Evolutionary conservation across 2,113 vertebrate species (phyloP).

Genomic region (Hymenochirus boettgeri): DNA sequence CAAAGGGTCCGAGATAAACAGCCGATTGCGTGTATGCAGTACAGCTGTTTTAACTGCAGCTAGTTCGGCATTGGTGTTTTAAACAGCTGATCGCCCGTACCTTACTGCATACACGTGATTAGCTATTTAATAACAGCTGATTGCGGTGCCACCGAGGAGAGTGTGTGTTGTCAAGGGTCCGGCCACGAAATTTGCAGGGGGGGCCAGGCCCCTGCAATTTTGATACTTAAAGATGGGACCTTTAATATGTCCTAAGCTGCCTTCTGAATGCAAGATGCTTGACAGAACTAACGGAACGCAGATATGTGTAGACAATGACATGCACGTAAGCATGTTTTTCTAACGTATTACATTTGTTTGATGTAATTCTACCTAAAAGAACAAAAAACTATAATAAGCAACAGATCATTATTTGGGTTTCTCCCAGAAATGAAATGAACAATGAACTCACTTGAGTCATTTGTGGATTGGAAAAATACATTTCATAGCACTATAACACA

Average conservation of each 20-base stretch:
- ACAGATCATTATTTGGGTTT: slow-evolving; percentile 7
- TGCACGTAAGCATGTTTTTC: not conserved
- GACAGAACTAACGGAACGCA: not conserved
- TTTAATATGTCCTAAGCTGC: not conserved
- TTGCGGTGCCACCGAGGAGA: too few species aligned
- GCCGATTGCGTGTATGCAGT: too few species aligned
- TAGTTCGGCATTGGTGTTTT: too few species aligned
- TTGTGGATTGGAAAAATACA: not conserved
- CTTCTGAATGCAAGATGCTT: not conserved
- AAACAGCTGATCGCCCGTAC: too few species aligned
- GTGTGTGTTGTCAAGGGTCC: too few species aligned
- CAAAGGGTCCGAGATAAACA: too few species aligned
- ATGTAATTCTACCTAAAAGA: slow-evolving; percentile 4
- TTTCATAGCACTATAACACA: not conserved
- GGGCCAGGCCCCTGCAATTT: too few species aligned
- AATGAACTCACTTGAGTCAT: slow-evolving; percentile 5
- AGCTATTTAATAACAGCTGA: too few species aligned
- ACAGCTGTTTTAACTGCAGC: too few species aligned
- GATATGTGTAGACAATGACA: not conserved
- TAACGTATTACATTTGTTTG: not conserved
- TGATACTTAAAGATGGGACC: too few species aligned
- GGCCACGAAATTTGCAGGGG: too few species aligned
- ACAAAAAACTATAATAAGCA: slow-evolving; percentile 1
- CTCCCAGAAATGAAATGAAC: slow-evolving; percentile 9
- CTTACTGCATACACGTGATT: too few species aligned